A percentile compares a stretch with the other conserved stretches of the same genome.
phyloP scores from a whole-genome alignment of 2,888 invertebrate genomes.

The Lepetodrilus schrolli region DNA sequence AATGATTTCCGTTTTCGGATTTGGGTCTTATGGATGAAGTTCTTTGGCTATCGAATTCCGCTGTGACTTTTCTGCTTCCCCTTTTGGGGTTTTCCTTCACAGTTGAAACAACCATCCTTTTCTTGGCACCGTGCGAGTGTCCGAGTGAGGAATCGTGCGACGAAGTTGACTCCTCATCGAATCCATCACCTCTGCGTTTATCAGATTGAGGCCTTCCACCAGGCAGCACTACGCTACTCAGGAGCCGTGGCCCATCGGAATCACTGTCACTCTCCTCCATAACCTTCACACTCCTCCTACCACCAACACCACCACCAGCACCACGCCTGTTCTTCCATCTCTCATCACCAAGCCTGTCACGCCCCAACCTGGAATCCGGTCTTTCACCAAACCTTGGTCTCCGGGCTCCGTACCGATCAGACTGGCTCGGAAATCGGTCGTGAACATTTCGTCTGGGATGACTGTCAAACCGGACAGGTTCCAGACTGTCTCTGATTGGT shows the following conservation, averaged over 20 bases:
- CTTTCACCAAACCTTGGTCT: not conserved
- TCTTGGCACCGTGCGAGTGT: not conserved
- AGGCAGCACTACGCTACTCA: constrained; percentile 21
- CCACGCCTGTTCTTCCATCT: not conserved
- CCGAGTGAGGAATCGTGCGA: not conserved
- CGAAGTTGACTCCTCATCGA: not conserved
- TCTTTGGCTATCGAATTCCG: not conserved
- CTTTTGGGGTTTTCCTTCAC: not conserved
- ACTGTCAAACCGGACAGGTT: not conserved
- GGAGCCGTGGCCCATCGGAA: not conserved
- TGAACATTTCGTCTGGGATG: not conserved
- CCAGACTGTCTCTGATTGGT: not conserved
- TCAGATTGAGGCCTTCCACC: not conserved
- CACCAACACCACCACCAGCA: not conserved
- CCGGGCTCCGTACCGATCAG: not conserved
- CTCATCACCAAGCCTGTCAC: not conserved
- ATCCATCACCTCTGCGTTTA: not conserved
- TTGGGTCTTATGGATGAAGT: not conserved
- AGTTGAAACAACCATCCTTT: not conserved
- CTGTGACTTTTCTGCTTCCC: not conserved
- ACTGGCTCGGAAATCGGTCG: not conserved
- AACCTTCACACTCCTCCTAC: not conserved
- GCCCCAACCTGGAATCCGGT: too few species aligned
- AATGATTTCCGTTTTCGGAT: not conserved
- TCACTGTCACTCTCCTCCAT: constrained; percentile 5